These are phyloP conservation scores for Butorides virescens DNA, from an alignment of 2,113 vertebrate genomes.

Conservation along the genomic window DNA sequence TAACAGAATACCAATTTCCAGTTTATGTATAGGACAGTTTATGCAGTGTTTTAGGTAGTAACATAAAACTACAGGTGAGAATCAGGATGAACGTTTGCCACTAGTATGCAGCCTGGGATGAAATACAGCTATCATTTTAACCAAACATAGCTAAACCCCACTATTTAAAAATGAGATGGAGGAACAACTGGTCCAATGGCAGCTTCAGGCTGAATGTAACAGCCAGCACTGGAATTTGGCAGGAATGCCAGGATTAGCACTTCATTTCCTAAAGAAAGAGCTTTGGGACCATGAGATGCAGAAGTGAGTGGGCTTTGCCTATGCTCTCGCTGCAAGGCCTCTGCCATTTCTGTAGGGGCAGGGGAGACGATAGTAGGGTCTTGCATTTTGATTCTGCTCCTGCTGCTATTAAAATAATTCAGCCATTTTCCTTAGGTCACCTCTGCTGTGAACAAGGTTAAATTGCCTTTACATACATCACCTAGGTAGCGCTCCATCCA, in stretches of 20 bases:
- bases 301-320: not conserved
- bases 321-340: not conserved
- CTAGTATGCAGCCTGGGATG: not conserved
- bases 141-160: not conserved
- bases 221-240: not conserved
- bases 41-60: not conserved
- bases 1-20: not conserved
- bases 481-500: slow-evolving; percentile 95
- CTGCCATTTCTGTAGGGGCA: not conserved
- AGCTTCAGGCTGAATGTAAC: not conserved
- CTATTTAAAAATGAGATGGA: not conserved
- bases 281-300: not conserved
- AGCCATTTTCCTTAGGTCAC: not conserved
- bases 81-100: not conserved
- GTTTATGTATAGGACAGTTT: not conserved
- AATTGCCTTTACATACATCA: slow-evolving; percentile 83
- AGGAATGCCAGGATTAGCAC: not conserved
- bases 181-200: not conserved
- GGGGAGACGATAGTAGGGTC: not conserved
- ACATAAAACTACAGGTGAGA: not conserved
- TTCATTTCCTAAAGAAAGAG: not conserved
- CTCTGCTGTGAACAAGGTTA: slow-evolving; percentile 8
- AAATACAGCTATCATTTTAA: not conserved
- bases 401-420: not conserved
- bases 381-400: slow-evolving; percentile 13